Evolutionary conservation across 2,113 vertebrate species (phyloP).

Genomic region (Erpornis zantholeuca): DNA sequence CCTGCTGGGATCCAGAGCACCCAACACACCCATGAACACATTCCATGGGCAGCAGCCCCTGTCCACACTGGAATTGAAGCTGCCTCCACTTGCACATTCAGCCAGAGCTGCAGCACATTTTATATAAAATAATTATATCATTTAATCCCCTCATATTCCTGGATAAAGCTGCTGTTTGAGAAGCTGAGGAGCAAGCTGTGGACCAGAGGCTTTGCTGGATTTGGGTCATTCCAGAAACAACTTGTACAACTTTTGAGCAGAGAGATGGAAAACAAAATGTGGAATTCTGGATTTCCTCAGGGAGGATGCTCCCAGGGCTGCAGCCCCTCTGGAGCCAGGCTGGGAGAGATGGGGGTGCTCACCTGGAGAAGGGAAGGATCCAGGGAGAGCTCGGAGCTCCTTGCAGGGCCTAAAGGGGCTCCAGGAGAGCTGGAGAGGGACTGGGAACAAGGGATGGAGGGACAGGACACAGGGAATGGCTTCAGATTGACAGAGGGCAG

Average conservation of each 20-base stretch:
- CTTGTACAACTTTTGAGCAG: not conserved
- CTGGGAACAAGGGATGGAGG: not conserved
- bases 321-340: not conserved
- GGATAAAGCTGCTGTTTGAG: not conserved
- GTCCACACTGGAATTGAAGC: fast-evolving
- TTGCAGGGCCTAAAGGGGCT: not conserved
- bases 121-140: not conserved
- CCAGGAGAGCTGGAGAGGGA: not conserved
- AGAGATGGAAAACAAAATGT: not conserved
- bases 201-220: not conserved
- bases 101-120: not conserved
- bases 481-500: not conserved
- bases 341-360: not conserved
- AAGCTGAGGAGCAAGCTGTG: not conserved
- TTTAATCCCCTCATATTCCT: not conserved
- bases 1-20: not conserved
- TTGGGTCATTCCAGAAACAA: not conserved
- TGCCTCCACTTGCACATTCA: not conserved
- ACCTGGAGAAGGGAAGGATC: fast-evolving
- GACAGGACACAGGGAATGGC: not conserved
- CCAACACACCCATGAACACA: fast-evolving
- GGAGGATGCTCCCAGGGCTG: not conserved
- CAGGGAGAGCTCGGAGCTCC: not conserved
- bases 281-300: not conserved
- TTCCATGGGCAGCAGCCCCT: fast-evolving